Evolutionary conservation across 2,888 invertebrate genomes (phyloP).

Genomic region (Barypeithes pellucidus): DNA sequence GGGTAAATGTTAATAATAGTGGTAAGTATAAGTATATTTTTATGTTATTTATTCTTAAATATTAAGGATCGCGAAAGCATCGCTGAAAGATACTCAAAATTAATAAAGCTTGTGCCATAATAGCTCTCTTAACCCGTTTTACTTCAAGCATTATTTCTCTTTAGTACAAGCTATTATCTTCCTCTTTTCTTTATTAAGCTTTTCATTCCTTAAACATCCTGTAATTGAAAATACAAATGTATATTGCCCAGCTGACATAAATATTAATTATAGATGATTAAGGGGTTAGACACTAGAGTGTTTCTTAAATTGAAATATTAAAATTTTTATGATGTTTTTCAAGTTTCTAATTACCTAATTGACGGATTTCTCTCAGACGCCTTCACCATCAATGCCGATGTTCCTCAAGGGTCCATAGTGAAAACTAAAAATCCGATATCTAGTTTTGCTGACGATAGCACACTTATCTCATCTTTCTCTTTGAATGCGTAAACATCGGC

Average conservation of each 20-base stretch:
- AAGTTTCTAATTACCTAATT: too few species aligned
- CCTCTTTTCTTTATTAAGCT: conserved; percentile 22
- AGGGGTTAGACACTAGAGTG: too few species aligned
- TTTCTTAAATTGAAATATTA: too few species aligned
- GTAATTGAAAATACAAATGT: conserved; percentile 13
- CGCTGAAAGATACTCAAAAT: not conserved
- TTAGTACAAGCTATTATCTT: conserved; percentile 14
- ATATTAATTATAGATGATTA: not conserved
- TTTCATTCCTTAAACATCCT: conserved; percentile 16
- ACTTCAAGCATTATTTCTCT: conserved; percentile 11
- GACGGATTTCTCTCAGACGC: too few species aligned
- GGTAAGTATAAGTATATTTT: not conserved
- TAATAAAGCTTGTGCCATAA: conserved; percentile 3
- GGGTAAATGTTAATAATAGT: too few species aligned
- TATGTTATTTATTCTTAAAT: not conserved
- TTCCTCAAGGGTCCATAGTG: too few species aligned
- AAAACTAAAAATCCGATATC: too few species aligned
- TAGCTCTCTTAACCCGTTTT: conserved; percentile 16
- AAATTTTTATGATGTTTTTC: too few species aligned
- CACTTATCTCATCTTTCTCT: too few species aligned
- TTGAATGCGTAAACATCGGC: too few species aligned
- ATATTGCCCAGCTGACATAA: not conserved
- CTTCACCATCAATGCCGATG: too few species aligned
- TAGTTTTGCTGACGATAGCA: too few species aligned
- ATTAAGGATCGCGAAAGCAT: not conserved